Evolutionary conservation across 2,888 invertebrate species (phyloP).

Genomic region (Acanthopleura granulata): DNA sequence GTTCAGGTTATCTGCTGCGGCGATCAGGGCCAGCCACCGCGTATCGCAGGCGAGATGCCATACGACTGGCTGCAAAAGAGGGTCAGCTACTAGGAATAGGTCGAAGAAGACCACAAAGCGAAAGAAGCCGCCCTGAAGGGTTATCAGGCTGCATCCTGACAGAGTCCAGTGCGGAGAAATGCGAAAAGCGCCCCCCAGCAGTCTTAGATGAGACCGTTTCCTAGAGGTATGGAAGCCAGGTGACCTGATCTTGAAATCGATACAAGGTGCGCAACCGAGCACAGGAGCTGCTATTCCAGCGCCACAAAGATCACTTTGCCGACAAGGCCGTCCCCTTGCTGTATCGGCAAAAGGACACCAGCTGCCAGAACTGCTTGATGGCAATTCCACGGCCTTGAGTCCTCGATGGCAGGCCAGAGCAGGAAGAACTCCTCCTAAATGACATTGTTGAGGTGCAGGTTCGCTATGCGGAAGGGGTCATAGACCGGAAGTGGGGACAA

Average conservation of each 20-base stretch:
- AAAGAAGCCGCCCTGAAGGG: not conserved
- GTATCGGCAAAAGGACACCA: slow-evolving; percentile 8
- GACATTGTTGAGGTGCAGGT: not conserved
- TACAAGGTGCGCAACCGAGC: not conserved
- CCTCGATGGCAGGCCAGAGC: not conserved
- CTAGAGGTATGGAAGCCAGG: not conserved
- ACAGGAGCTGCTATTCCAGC: slow-evolving; percentile 4
- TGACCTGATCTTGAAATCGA: not conserved
- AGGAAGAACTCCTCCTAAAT: not conserved
- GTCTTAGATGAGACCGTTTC: not conserved
- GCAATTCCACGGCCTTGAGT: not conserved
- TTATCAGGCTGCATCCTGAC: slow-evolving; percentile 8
- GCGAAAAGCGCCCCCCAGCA: not conserved
- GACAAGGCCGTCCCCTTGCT: slow-evolving; percentile 6
- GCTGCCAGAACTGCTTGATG: not conserved
- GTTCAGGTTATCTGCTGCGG: slow-evolving; percentile 25
- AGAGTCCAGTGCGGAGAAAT: slow-evolving; percentile 5
- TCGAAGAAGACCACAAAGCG: not conserved
- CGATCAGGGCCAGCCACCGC: slow-evolving; percentile 26
- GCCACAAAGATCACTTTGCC: not conserved
- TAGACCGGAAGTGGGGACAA: not conserved
- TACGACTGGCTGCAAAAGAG: too few relatives aligned
- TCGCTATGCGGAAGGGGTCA: not conserved
- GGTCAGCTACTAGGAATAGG: slow-evolving; percentile 19
- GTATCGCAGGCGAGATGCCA: not conserved